Percentiles rank a stretch among this genome's conserved stretches.
Evolutionary conservation across 2,797 vertebrate genomes (phyloP).

Genomic region (Pagetopsis macropterus): DNA sequence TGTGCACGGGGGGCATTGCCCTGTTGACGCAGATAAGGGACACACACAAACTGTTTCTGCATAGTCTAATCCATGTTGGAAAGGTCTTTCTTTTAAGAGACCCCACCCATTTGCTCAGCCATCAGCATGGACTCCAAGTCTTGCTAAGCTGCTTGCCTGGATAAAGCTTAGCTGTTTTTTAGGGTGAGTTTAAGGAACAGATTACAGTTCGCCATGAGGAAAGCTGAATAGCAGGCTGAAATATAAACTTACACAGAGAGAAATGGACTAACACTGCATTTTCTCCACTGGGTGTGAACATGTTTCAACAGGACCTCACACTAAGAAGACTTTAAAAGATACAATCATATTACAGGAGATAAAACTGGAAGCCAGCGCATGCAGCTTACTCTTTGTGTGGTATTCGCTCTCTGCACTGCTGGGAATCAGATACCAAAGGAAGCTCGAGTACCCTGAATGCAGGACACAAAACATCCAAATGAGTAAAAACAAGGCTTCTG

Average conservation of each 20-base stretch:
- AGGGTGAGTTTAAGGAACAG: slow-evolving; percentile 1
- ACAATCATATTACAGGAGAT: background rate
- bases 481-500: background rate
- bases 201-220: slow-evolving; percentile 6
- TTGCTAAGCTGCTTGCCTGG: slow-evolving; percentile 34
- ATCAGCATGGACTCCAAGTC: slow-evolving; percentile 9
- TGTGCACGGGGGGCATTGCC: background rate
- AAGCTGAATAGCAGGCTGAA: background rate
- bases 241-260: background rate
- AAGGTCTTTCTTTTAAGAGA: slow-evolving; percentile 14
- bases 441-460: background rate
- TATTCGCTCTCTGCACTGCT: background rate
- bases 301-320: background rate
- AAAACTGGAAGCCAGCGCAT: background rate
- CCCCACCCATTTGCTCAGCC: background rate
- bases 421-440: background rate
- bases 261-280: background rate
- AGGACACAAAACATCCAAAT: background rate
- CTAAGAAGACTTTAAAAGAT: background rate
- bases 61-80: background rate
- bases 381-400: background rate
- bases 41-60: background rate
- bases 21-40: background rate
- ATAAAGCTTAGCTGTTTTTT: slow-evolving; percentile 27
- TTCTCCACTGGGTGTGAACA: background rate